Conservation (phyloP, 2,888 invertebrate genomes). For the Sussaba pulchella region DNA sequence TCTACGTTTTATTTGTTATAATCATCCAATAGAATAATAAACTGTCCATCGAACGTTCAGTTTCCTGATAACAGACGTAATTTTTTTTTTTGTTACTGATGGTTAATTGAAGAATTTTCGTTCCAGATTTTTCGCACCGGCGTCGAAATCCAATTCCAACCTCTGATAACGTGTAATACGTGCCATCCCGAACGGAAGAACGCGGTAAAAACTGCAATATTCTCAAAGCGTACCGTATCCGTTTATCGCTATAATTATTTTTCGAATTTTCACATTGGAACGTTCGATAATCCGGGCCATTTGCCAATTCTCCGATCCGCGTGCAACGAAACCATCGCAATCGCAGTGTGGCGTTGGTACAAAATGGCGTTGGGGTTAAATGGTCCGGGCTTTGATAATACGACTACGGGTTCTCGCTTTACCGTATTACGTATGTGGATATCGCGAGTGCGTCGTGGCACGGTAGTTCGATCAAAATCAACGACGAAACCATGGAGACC, state of each 20-base stretch:
- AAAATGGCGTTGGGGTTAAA: conserved; percentile 45
- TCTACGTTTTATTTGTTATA: too few relatives aligned
- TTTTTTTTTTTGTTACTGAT: too few relatives aligned
- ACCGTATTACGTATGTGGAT: conserved; percentile 3
- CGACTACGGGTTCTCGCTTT: conserved; percentile 1
- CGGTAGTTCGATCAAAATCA: neutral
- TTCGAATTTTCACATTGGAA: conserved; percentile 17
- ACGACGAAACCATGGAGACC: neutral
- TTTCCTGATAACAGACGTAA: too few relatives aligned
- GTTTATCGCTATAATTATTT: conserved; percentile 37
- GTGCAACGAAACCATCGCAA: neutral
- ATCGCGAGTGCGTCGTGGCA: neutral
- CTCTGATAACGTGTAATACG: neutral
- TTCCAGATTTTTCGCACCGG: neutral
- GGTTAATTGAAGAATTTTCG: neutral
- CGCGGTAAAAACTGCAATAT: neutral
- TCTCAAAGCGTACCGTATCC: neutral
- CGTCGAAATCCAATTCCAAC: neutral
- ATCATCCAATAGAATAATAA: too few relatives aligned
- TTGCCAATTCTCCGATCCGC: conserved; percentile 41
- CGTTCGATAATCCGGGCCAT: conserved; percentile 49
- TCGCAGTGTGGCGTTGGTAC: conserved; percentile 17
- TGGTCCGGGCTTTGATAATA: conserved; percentile 35
- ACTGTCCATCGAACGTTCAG: too few relatives aligned
- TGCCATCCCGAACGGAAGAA: neutral